Evolutionary conservation across 2,113 vertebrate species (phyloP), one percentile per base, ranked within the genome.

Genomic region (Microcebus murinus): DNA sequence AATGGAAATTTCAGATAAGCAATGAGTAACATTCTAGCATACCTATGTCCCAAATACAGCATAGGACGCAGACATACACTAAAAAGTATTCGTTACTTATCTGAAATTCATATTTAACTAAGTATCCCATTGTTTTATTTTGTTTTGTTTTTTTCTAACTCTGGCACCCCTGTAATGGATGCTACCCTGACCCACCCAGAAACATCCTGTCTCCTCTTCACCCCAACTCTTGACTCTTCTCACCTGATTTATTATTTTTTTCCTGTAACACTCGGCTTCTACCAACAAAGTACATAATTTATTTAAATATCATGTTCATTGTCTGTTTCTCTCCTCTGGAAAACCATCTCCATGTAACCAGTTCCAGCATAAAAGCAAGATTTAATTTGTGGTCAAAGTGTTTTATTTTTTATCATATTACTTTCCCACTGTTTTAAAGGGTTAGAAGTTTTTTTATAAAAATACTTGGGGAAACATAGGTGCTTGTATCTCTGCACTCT

Each of bases 101-200:
- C 55, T 93, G 87, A 86, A 93, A 68, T 77, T 91, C 42, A 74
- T 65, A 74, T 87, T 77, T 71, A 90, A 45, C 63, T 87, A 25
- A 36, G 34, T 25, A 1, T 36, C 34, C n/a, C 85, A 11, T 27
- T 68, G 36, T 85, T 57, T 63, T 31, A 9, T 25, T 48, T 88
- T 88, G n/a, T 0, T 15, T 57, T 42, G 74, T 80, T 80, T 73
- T 63, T 55, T 17, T 17, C 34, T 71, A 85, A 88, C 85, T 76
- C 31, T 52, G 61, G 39, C 79, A 68, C 21, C 6, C 3, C 39
- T 65, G 23, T 48, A 31, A 23, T 21, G 23, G 39, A 27, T 63
- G 70, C 84, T 68, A 34, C 29, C 11, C 39, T 4, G 1, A 68
- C 23, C 11, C 15, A 68, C 23, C 11, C 15, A 52, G 59, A 36